Base-by-base conservation (phyloP, 2,888 invertebrate species). In the Drosophila mayaguana region DNA sequence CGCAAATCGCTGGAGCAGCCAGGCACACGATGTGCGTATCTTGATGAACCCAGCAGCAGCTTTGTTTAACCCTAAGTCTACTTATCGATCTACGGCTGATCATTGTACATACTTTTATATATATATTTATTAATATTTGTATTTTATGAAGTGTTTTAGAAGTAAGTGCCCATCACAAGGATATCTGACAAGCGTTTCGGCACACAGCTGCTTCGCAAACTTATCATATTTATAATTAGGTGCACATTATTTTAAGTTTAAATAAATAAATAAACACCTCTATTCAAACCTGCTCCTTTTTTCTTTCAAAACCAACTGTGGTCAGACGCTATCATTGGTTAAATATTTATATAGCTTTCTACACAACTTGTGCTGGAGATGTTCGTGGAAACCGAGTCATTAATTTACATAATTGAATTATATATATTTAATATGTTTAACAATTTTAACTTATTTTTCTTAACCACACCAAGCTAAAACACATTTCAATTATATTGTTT, bases 41-140 rank as follows among this genome's bases (percentile, higher is more conserved):
- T 95, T 75, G 95, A 95, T 83, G 94, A 95, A 82, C 94, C 95
- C 8, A 94, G 94, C 75, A 95, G 95, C 92, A 95, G 95, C 93
- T 95, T 95, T 93, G 95, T 95, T 73, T 95, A 91, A 72, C 16
- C 34, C 28, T 32, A 51, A 40, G 42, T 25, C 40, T 45, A 46
- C 59, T 32, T 22, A 46, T 34, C 63, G 51, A 53, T 55, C 51
- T 46, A 42, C 28, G 34, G 16, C 46, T 67, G 69, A 64, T 65
- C 54, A 51, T 63, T 82, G 71, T 87, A 81, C 51, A 59, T 59
- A 59, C 11, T 22, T n/a, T n/a, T 56, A 16, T 48, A 38, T 46
- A 38, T 59, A 48, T 78, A 78, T 81, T 81, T 78, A 81, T 78
- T 81, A 51, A 75, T 74, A 67, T 48, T 78, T 62, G 62, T 75